Evolutionary conservation across 1,140 invertebrate species (phyloP), one percentile per base, ranked within the genome.

Genomic region (Myzus persicae): DNA sequence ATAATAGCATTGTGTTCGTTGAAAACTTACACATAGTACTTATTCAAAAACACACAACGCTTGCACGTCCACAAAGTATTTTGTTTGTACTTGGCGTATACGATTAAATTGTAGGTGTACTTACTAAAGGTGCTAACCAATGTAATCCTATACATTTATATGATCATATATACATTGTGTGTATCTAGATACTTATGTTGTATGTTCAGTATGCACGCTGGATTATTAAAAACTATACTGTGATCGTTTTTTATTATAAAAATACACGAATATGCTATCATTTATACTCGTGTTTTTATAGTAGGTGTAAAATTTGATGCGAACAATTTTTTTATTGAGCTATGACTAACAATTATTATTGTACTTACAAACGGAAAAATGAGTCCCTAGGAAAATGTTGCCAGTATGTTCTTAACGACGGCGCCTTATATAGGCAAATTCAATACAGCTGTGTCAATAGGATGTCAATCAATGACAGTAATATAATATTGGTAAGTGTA

Each of bases 391-490:
- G 2, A 82, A 82, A 38, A 38, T 36, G 22, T 38, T 51, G 14
- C 26, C 22, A 44, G 1, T 44, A 3, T n/a, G 31, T 44, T 90
- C 26, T 59, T 40, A 51, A 42, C 22, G 36, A 76, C 90, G 90
- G 90, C 54, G 26, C 2, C 1, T 91, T 76, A 22, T 76, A 67
- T 91, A 91, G 90, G 90, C 90, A 91, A 91, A 44, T 76, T 67
- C 38, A 59, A 76, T 91, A 81, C 90, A 11, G 44, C n/a, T 22
- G 40, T 42, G 90, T 76, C 40, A n/a, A 18, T 22, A 38, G n/a
- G 36, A 91, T 8, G 87, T 89, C 84, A 85, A 85, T 85, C 84
- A 85, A 85, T 44, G 42, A 44, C 42, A 44, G 59, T 76, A 76
- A 44, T 87, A 46, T 44, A n/a, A 51, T 51, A 38, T 89, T 89